phyloP scores from a whole-genome alignment of 2,888 invertebrate species.

The Drosophila neotestacea region DNA sequence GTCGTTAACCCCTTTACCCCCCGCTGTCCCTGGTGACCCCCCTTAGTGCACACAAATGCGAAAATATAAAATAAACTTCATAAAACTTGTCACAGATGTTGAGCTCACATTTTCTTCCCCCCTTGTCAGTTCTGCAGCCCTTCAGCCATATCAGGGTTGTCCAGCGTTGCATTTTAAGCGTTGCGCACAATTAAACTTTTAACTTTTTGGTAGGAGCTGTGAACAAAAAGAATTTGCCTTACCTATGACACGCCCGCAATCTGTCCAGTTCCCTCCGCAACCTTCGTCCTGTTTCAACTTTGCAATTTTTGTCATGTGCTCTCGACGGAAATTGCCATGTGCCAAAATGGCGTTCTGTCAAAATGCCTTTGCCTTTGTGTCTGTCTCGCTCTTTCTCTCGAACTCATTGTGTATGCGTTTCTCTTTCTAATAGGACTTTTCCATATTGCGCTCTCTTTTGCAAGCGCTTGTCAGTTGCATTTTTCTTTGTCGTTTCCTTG shows the following conservation, averaged over 20 bases:
- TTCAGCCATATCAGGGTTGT: slow-evolving; percentile 18
- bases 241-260: slow-evolving; percentile 31
- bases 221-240: slow-evolving; percentile 56
- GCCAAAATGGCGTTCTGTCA: slow-evolving; percentile 64
- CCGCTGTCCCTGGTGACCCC: neutral
- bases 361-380: slow-evolving; percentile 9
- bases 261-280: slow-evolving; percentile 1
- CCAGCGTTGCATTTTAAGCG: slow-evolving; percentile 61
- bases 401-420: neutral
- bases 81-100: slow-evolving; percentile 76
- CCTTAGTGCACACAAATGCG: slow-evolving; percentile 36
- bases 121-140: neutral
- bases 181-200: slow-evolving; percentile 80
- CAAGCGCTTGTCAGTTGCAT: slow-evolving; percentile 32
- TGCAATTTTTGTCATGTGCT: slow-evolving; percentile 69
- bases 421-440: slow-evolving; percentile 8
- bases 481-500: slow-evolving; percentile 50
- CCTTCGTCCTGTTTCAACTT: slow-evolving; percentile 27
- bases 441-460: slow-evolving; percentile 3
- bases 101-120: slow-evolving; percentile 22
- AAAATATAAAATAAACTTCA: slow-evolving; percentile 74
- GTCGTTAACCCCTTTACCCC: slow-evolving; percentile 26
- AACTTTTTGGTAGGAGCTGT: slow-evolving; percentile 67
- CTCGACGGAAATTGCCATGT: slow-evolving; percentile 75
- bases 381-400: neutral